A percentile compares a stretch with the other conserved stretches of the same genome.
Evolutionary conservation across 2,113 vertebrate genomes (phyloP).

Genomic region (Hiodon alosoides): DNA sequence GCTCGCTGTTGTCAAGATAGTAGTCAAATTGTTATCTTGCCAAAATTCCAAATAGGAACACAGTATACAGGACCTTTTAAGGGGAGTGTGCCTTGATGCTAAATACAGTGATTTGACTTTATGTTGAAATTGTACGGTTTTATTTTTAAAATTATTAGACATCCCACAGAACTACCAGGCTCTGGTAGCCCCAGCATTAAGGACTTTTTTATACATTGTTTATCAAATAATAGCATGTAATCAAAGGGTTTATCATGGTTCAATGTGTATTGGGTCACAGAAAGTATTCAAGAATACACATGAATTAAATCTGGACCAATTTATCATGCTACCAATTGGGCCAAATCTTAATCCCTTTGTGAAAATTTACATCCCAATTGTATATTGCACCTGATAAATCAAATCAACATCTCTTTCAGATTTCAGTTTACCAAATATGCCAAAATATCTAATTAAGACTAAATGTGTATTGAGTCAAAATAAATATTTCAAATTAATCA

Average conservation of each 20-base stretch:
- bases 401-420: conserved; percentile 1
- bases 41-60: not conserved
- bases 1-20: not conserved
- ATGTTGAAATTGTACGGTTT: too few species aligned
- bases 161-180: too few species aligned
- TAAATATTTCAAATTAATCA: not conserved
- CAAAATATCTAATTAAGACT: not conserved
- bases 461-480: not conserved
- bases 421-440: not conserved
- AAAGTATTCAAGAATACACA: conserved; percentile 6
- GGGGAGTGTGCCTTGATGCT: too few species aligned
- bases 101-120: too few species aligned
- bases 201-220: not conserved
- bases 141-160: too few species aligned
- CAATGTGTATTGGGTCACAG: conserved; percentile 15
- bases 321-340: not conserved
- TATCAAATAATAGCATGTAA: not conserved
- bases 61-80: not conserved
- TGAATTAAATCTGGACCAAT: not conserved
- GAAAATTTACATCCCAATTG: conserved; percentile 6
- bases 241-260: conserved; percentile 1
- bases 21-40: not conserved
- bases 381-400: conserved; percentile 11
- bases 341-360: conserved; percentile 16
- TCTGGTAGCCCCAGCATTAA: too few species aligned